phyloP scores from a whole-genome alignment of 1,140 invertebrate species.

The Eulimnadia texana region DNA sequence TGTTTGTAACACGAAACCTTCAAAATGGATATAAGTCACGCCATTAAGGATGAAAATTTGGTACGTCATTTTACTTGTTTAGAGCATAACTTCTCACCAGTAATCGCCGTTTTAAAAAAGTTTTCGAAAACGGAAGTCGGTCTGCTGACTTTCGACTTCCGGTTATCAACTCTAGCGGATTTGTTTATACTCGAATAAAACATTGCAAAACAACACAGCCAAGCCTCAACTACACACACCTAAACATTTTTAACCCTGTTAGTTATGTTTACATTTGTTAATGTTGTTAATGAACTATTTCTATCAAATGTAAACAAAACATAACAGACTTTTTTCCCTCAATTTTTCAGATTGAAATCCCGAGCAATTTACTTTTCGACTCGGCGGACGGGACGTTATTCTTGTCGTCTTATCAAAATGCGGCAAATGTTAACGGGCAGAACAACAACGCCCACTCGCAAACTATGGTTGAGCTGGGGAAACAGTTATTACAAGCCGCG shows the following conservation, averaged over 20 bases:
- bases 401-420: not conserved
- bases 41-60: no score
- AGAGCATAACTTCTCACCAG: no score
- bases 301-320: not conserved
- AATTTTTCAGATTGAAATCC: not conserved
- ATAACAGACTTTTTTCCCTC: not conserved
- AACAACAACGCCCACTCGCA: constrained; percentile 1
- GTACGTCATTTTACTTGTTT: no score
- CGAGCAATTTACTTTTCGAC: not conserved
- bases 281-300: not conserved
- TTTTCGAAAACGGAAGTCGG: not conserved
- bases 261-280: not conserved
- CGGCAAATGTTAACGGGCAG: not conserved
- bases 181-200: not conserved
- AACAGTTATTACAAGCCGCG: constrained; percentile 59
- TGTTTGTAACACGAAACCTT: no score
- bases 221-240: not conserved
- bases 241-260: not conserved
- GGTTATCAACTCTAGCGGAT: not conserved
- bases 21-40: no score
- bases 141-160: not conserved
- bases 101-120: not conserved
- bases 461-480: constrained; percentile 55
- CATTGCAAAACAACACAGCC: not conserved
- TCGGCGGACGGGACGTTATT: not conserved